phyloP scores from a whole-genome alignment of 2,113 vertebrate species.

The Eolophus roseicapilla region DNA sequence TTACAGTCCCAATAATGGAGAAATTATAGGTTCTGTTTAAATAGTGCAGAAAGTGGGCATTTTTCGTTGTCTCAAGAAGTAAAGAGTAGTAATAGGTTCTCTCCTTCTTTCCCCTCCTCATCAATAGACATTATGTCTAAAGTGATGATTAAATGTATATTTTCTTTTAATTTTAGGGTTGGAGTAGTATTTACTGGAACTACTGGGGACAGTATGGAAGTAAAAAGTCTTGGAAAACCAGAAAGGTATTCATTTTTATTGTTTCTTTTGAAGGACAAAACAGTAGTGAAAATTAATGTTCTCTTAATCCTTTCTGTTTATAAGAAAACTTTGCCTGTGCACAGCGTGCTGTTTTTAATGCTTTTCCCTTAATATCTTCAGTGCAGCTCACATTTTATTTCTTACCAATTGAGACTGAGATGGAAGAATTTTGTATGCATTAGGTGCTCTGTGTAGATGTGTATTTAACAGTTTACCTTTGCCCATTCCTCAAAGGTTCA shows the following conservation, averaged over 20 bases:
- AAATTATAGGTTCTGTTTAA: background rate
- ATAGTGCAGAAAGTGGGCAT: background rate
- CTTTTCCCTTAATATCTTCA: background rate
- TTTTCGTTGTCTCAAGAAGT: background rate
- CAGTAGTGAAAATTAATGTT: background rate
- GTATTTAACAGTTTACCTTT: background rate
- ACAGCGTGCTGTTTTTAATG: background rate
- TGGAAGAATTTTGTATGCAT: background rate
- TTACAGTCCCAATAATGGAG: background rate
- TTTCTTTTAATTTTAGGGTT: slow-evolving; percentile 74
- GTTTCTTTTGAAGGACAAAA: background rate
- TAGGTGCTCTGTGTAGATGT: slow-evolving; percentile 8
- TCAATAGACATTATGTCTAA: background rate
- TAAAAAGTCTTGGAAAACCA: slow-evolving; percentile 88
- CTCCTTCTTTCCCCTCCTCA: background rate
- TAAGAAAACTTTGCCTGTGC: background rate
- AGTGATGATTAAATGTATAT: background rate
- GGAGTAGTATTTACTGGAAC: slow-evolving; percentile 87
- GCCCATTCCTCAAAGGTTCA: background rate
- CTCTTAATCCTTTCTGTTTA: background rate
- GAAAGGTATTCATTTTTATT: slow-evolving; percentile 81
- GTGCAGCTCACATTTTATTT: background rate
- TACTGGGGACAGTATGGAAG: slow-evolving; percentile 86
- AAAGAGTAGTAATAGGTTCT: background rate
- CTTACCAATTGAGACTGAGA: background rate